Percentiles rank a stretch among this genome's conserved stretches.
Conservation (phyloP, 2,113 vertebrate genomes). For the Pluvialis apricaria region DNA sequence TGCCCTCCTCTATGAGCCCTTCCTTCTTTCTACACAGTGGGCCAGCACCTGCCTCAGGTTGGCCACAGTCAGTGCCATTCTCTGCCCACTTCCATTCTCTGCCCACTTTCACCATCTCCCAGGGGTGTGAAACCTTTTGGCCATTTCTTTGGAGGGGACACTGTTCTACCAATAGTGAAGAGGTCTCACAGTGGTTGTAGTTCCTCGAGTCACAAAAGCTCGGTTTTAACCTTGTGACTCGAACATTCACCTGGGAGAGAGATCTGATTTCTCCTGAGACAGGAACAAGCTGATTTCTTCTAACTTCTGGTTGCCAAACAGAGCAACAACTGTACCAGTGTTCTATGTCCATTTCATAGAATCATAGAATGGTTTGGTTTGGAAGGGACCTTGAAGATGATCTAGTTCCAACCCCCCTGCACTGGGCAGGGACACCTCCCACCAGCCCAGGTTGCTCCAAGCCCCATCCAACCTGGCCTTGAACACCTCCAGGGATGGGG, state of each 20-base stretch:
- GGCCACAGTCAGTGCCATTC: accelerated
- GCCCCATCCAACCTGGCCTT: neutral
- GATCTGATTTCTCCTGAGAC: neutral
- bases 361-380: neutral
- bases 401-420: neutral
- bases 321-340: neutral
- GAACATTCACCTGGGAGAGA: neutral
- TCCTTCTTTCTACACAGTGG: neutral
- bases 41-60: neutral
- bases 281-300: neutral
- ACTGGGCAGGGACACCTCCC: neutral
- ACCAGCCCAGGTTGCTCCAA: neutral
- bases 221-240: neutral
- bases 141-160: neutral
- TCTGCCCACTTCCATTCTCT: neutral
- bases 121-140: neutral
- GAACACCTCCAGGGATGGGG: neutral
- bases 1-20: accelerated
- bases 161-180: neutral
- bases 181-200: neutral
- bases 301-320: neutral
- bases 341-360: neutral
- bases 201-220: neutral
- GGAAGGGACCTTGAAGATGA: neutral
- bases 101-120: neutral